phyloP scores from a whole-genome alignment of 2,113 vertebrate species.

The Chroicocephalus ridibundus region DNA sequence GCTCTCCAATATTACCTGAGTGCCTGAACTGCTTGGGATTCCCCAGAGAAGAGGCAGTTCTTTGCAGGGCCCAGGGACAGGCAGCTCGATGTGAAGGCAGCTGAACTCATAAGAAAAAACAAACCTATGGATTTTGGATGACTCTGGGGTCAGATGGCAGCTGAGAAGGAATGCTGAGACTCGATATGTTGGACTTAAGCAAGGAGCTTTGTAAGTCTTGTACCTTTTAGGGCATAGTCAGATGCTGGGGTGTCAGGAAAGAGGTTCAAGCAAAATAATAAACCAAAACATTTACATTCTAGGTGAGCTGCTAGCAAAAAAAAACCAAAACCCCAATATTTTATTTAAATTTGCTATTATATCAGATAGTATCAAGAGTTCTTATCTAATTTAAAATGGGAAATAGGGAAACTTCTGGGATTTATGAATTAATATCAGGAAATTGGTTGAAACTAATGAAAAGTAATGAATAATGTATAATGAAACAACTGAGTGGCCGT shows the following conservation, averaged over 20 bases:
- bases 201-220: neutral
- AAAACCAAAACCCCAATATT: neutral
- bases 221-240: neutral
- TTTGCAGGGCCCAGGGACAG: neutral
- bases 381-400: conserved; percentile 16
- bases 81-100: neutral
- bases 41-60: neutral
- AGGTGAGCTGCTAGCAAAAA: neutral
- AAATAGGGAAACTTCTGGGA: conserved; percentile 5
- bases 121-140: conserved; percentile 2
- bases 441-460: conserved; percentile 48
- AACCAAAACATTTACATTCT: neutral
- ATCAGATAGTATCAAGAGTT: neutral
- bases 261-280: neutral
- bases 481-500: conserved; percentile 16
- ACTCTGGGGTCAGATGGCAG: neutral
- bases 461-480: conserved; percentile 54
- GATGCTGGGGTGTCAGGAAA: neutral
- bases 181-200: neutral
- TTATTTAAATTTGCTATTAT: conserved; percentile 23
- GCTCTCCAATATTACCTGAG: neutral
- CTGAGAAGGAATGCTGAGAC: neutral
- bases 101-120: conserved; percentile 12
- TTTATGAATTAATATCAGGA: conserved; percentile 53
- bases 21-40: neutral